Evolutionary conservation across 2,797 vertebrate genomes (phyloP), one percentile per base, ranked within the genome.

Genomic region (Pristis pectinata): DNA sequence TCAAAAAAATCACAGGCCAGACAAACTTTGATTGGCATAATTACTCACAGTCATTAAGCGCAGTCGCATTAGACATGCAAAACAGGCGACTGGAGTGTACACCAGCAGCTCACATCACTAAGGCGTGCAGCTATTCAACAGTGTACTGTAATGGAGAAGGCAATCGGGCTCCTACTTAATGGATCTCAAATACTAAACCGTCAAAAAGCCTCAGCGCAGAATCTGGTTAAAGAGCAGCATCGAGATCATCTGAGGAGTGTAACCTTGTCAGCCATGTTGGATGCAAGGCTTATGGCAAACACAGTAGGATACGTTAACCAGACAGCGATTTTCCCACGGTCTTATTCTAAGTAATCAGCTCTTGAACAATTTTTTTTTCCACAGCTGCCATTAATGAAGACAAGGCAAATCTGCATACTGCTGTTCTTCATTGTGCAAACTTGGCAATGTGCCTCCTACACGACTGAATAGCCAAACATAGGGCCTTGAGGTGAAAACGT

Each of bases 31-130:
- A 96, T 97, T 97, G 95, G 96, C 96, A 96, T 97, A 97, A 97
- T 97, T 97, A 97, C 97, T 98, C 96, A 97, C 96, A 94, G 96
- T 97, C 96, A 97, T 97, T 97, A 97, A 96, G 96, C 95, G 94
- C 91, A 96, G 96, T 96, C 95, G 96, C 94, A 96, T 96, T 95
- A 96, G 94, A 96, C 95, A 96, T 95, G 95, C 64, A 70, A 95
- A 96, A 95, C 95, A 95, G 95, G 9, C 7, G 61, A 95, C 95
- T 89, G 94, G 10, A 95, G 95, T 79, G 95, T 94, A 95, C 82
- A 72, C 70, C 92, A 67, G 92, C 92, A 74, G 95, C 79, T 17
- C 7, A 72, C 85, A 67, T 95, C 83, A 95, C 94, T 72, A 93
- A 94, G 74, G 56, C 85, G 49, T 94, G 95, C 96, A 95, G 96